phyloP scores from a whole-genome alignment of 2,888 invertebrate species.

The Sylvicola fuscatus region DNA sequence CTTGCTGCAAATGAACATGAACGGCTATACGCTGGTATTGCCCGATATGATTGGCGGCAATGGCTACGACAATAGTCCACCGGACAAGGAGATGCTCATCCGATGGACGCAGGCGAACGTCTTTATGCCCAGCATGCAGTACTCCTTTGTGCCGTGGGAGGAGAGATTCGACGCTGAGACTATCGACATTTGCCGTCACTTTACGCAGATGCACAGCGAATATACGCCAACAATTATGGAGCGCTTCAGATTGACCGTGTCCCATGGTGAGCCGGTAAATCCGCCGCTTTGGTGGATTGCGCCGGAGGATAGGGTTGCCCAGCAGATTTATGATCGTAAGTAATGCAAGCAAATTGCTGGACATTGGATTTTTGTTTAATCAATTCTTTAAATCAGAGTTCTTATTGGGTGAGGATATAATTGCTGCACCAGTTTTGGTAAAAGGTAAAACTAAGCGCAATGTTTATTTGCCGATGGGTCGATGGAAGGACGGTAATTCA shows the following conservation, averaged over 20 bases:
- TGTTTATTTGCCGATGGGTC: slow-evolving; percentile 55
- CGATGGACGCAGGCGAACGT: slow-evolving; percentile 56
- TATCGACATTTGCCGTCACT: slow-evolving; percentile 37
- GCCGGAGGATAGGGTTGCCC: slow-evolving; percentile 40
- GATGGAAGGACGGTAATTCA: slow-evolving; percentile 43
- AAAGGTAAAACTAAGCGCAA: slow-evolving; percentile 38
- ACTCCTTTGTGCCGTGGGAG: slow-evolving; percentile 58
- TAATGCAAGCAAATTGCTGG: too few relatives aligned
- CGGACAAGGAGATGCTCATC: slow-evolving; percentile 39
- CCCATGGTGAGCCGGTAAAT: slow-evolving; percentile 44
- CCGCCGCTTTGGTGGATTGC: slow-evolving; percentile 73
- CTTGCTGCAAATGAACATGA: slow-evolving; percentile 24
- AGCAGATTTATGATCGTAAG: slow-evolving; percentile 35
- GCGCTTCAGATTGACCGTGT: slow-evolving; percentile 36
- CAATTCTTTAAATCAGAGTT: slow-evolving; percentile 34
- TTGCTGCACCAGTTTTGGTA: slow-evolving; percentile 57
- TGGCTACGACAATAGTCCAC: slow-evolving; percentile 29
- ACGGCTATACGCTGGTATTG: slow-evolving; percentile 39
- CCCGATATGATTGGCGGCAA: slow-evolving; percentile 60
- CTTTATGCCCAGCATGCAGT: slow-evolving; percentile 59
- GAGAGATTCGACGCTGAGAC: slow-evolving; percentile 32
- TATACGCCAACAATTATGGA: slow-evolving; percentile 38
- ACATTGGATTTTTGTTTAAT: slow-evolving; percentile 1
- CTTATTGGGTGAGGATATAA: slow-evolving; percentile 50
- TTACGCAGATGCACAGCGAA: slow-evolving; percentile 40